Conservation (phyloP, 2,888 invertebrate genomes). For the Patella caerulea region DNA sequence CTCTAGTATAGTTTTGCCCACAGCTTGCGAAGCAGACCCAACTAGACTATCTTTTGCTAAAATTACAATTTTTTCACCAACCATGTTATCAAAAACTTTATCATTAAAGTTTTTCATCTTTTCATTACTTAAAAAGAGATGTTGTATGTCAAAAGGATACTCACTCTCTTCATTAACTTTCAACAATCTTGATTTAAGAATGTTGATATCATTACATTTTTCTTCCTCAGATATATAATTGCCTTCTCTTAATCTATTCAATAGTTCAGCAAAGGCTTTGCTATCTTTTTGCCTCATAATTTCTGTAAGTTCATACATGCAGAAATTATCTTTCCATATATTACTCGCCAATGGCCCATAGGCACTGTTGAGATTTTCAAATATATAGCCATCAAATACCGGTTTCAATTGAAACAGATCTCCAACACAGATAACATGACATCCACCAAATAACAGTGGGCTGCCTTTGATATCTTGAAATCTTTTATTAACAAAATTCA, state of each 20-base stretch:
- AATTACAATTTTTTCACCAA: background rate
- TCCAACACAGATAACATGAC: constrained; percentile 14
- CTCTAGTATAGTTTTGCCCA: background rate
- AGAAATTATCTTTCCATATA: constrained; percentile 26
- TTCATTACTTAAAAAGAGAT: background rate
- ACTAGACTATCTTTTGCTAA: background rate
- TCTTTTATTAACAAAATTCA: constrained; percentile 30
- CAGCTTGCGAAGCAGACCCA: background rate
- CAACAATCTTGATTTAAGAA: background rate
- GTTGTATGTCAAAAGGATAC: background rate
- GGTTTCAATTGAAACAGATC: constrained; percentile 22
- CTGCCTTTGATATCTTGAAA: constrained; percentile 30
- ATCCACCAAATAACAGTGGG: constrained; percentile 26
- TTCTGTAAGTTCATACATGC: constrained; percentile 35
- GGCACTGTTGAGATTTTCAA: constrained; percentile 16
- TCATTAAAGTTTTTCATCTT: background rate
- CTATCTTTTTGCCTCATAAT: constrained; percentile 28
- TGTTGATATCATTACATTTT: background rate
- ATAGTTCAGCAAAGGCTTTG: constrained; percentile 40
- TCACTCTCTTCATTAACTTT: background rate
- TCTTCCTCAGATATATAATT: constrained; percentile 13
- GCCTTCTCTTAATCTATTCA: constrained; percentile 43
- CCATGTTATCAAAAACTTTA: background rate
- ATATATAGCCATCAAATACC: constrained; percentile 28
- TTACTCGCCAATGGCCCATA: constrained; percentile 17